These are phyloP conservation scores for Pyrocoelia pectoralis DNA, from an alignment of 2,888 invertebrate species.

Conservation along the genomic window DNA sequence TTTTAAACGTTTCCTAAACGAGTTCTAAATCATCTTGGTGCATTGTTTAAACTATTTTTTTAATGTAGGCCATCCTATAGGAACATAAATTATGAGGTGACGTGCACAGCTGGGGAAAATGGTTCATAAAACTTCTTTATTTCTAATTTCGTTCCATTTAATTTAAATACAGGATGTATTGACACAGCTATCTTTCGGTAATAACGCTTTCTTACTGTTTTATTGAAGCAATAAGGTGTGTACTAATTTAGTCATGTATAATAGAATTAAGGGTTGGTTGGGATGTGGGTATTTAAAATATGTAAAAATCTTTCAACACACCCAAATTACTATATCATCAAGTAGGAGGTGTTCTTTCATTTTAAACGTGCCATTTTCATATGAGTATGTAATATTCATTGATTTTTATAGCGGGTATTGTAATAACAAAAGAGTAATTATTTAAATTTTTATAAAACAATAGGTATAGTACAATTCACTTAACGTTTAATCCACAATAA, in stretches of 20 bases:
- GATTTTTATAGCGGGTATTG: not conserved
- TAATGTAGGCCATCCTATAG: slow-evolving; percentile 23
- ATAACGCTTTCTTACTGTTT: not conserved
- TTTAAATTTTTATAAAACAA: slow-evolving; percentile 12
- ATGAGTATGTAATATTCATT: too few species aligned
- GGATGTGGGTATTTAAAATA: not conserved
- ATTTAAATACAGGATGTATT: not conserved
- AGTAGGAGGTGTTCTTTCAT: not conserved
- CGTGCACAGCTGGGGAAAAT: slow-evolving; percentile 13
- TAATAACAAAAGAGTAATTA: slow-evolving; percentile 11
- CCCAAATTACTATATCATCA: not conserved
- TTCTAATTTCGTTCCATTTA: not conserved
- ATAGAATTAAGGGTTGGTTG: not conserved
- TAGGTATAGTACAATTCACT: not conserved
- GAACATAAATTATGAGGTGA: slow-evolving; percentile 24
- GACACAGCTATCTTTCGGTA: not conserved
- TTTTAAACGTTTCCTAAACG: not conserved
- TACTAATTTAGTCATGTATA: not conserved
- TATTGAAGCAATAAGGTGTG: not conserved
- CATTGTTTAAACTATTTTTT: slow-evolving; percentile 22
- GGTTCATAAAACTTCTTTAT: not conserved
- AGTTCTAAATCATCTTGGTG: slow-evolving; percentile 12
- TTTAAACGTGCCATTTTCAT: not conserved
- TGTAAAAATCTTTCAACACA: not conserved
- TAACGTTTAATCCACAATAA: not conserved